phyloP scores from a whole-genome alignment of 1,140 invertebrate species.

The Drosophila athabasca region DNA sequence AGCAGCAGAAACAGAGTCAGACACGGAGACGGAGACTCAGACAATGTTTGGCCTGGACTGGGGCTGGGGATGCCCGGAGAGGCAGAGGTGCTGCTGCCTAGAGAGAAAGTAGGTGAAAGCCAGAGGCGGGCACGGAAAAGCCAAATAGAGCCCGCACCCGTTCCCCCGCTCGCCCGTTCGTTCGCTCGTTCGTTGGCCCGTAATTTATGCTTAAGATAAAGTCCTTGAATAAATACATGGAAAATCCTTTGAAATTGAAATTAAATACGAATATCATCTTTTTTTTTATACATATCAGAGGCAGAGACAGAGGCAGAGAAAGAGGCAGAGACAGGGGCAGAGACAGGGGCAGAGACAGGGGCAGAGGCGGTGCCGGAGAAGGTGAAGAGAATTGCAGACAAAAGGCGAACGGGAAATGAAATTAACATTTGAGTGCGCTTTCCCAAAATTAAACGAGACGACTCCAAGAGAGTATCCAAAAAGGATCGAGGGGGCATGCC shows the following conservation, averaged over 20 bases:
- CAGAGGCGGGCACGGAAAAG: slow-evolving; percentile 51
- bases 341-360: not conserved
- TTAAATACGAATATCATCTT: slow-evolving; percentile 82
- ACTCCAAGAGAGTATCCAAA: slow-evolving; percentile 8
- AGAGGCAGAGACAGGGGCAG: not conserved
- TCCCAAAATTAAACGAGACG: slow-evolving; percentile 72
- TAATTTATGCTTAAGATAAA: slow-evolving; percentile 83
- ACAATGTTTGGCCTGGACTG: slow-evolving; percentile 67
- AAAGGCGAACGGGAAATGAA: slow-evolving; percentile 76
- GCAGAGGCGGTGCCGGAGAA: not conserved
- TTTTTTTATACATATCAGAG: slow-evolving; percentile 58
- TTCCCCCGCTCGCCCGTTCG: slow-evolving; percentile 31
- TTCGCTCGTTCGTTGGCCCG: slow-evolving; percentile 74
- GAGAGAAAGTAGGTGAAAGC: slow-evolving; percentile 73
- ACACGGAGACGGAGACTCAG: slow-evolving; percentile 28
- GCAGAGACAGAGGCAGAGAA: slow-evolving; percentile 35
- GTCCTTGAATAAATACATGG: slow-evolving; percentile 83
- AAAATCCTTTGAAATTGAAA: slow-evolving; percentile 83
- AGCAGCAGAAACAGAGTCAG: not conserved
- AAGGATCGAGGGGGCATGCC: slow-evolving; percentile 7
- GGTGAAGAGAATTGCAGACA: slow-evolving; percentile 60
- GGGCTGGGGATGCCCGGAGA: slow-evolving; percentile 22
- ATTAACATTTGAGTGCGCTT: slow-evolving; percentile 79
- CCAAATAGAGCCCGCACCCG: slow-evolving; percentile 65
- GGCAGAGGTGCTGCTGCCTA: slow-evolving; percentile 13